These are phyloP conservation scores for Euplagia quadripunctaria DNA, from an alignment of 2,888 invertebrate genomes.

Conservation along the genomic window DNA sequence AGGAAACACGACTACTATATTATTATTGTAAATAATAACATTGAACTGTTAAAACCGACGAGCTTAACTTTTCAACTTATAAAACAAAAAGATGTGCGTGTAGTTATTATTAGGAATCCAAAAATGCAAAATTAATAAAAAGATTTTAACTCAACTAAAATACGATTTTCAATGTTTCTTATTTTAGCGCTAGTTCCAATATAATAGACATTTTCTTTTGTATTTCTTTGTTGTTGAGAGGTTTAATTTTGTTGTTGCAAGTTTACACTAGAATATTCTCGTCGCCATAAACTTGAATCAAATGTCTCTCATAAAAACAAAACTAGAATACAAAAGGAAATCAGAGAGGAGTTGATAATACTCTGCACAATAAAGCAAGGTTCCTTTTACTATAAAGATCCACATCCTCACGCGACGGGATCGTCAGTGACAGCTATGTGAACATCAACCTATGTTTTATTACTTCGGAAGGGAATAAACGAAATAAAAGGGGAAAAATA, in stretches of 20 bases:
- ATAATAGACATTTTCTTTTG: background rate
- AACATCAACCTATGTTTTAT: conserved; percentile 72
- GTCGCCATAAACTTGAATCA: conserved; percentile 8
- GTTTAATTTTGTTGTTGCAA: conserved; percentile 8
- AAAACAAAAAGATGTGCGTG: background rate
- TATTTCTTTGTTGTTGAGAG: background rate
- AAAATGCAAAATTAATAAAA: no score
- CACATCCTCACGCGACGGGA: conserved; percentile 51
- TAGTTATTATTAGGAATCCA: background rate
- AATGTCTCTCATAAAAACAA: conserved; percentile 8
- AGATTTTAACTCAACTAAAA: no score
- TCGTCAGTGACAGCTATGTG: conserved; percentile 61
- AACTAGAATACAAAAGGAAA: conserved; percentile 14
- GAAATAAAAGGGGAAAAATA: conserved; percentile 72
- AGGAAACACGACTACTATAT: background rate
- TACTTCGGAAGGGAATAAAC: conserved; percentile 65
- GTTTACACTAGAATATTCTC: background rate
- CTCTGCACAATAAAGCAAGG: conserved; percentile 35
- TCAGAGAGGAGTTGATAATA: conserved; percentile 18
- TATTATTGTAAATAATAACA: no score
- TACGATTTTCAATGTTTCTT: background rate
- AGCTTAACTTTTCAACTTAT: background rate
- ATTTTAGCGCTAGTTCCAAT: background rate
- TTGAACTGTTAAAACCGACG: background rate
- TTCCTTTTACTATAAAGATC: conserved; percentile 43